These are phyloP conservation scores for Hylia prasina DNA, from an alignment of 2,113 vertebrate species.

Conservation along the genomic window DNA sequence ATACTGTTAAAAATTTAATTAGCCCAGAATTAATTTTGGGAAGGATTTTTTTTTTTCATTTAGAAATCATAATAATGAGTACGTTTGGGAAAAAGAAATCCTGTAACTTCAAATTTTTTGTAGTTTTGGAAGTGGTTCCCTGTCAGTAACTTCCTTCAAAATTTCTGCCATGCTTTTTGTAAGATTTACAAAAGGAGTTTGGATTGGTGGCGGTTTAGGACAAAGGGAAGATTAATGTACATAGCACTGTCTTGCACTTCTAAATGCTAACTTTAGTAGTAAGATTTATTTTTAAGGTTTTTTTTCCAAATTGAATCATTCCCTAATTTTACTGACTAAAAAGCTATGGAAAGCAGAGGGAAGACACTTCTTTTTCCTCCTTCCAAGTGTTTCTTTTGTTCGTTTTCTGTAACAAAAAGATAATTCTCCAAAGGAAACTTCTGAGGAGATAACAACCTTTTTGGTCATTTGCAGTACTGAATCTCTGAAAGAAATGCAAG, in stretches of 20 bases:
- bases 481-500: not conserved
- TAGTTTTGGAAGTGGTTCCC: not conserved
- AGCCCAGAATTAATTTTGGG: not conserved
- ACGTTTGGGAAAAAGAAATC: not conserved
- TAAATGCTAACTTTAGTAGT: not conserved
- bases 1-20: not conserved
- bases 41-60: not conserved
- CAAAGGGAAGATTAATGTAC: not conserved
- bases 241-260: not conserved
- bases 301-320: not conserved
- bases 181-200: not conserved
- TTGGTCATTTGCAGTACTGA: not conserved
- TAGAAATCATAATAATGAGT: not conserved
- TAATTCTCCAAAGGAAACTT: not conserved
- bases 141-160: not conserved
- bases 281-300: not conserved
- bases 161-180: not conserved
- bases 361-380: not conserved
- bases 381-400: not conserved
- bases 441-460: not conserved
- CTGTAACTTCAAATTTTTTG: not conserved
- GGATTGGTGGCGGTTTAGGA: not conserved
- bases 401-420: not conserved
- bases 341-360: not conserved
- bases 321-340: not conserved